Evolutionary conservation across 2,888 invertebrate species (phyloP), one percentile per base, ranked within the genome.

Genomic region (Ochropacha duplaris): DNA sequence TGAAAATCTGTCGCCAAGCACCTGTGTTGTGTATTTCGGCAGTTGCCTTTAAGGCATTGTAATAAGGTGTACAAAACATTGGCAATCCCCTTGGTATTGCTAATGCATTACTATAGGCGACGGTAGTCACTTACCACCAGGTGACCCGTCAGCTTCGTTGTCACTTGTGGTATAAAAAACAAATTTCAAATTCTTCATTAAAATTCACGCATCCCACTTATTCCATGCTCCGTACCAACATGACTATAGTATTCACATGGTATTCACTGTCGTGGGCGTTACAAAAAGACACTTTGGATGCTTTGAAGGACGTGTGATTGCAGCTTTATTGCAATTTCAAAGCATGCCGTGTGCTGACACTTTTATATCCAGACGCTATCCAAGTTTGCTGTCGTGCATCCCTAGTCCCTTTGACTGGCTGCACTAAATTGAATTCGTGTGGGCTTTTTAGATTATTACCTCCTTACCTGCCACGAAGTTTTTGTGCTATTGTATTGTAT

Each of bases 261-360:
- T 44, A 56, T 62, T 57, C 57, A 62, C 59, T 66, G 69, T 65
- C 64, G 65, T 55, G 64, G 65, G 52, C 67, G 69, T 72, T 75
- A 74, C 76, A 83, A 85, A 80, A 87, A 81, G 78, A 79, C 78
- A 80, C 79, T 81, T 79, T 76, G 72, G 75, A 73, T 66, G 73
- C 81, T 79, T 75, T 82, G 77, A 83, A 82, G 78, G 71, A 79
- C 82, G 76, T 83, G 82, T 86, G 87, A 88, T 87, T 88, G 88
- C 79, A 81, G 79, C 81, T 81, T 84, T 86, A 88, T 86, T 86
- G 85, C 83, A 83, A 72, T 80, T 83, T 78, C 76, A 75, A 77
- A 79, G 78, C 79, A 71, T 73, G 70, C 69, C 70, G 58, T 62
- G 61, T 59, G 51, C 58, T 52, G 57, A 60, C 61, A 64, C 69